Evolutionary conservation across 2,113 vertebrate species (phyloP).

Genomic region (Nothoprocta perdicaria): DNA sequence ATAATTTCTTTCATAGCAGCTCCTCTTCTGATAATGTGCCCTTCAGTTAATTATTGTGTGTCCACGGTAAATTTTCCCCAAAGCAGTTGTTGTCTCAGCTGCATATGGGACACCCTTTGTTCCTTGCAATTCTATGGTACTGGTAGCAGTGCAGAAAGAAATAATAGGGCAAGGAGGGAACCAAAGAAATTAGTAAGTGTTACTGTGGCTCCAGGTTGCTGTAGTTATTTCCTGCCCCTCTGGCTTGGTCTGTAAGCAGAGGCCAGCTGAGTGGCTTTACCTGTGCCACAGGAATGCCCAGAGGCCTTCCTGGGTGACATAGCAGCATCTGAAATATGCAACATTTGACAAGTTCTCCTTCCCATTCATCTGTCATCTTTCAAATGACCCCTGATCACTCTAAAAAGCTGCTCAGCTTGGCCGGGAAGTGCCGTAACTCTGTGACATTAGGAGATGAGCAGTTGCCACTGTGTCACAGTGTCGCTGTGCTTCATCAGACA

Average conservation of each 20-base stretch:
- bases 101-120: background rate
- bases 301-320: too few species aligned
- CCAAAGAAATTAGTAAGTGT: background rate
- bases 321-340: too few species aligned
- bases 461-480: background rate
- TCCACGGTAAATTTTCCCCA: background rate
- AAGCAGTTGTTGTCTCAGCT: slow-evolving; percentile 21
- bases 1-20: background rate
- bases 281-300: too few species aligned
- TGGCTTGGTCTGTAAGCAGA: too few species aligned
- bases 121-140: background rate
- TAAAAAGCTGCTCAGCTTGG: background rate
- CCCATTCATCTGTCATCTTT: background rate
- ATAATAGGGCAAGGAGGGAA: background rate
- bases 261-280: too few species aligned
- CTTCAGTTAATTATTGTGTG: slow-evolving; percentile 4
- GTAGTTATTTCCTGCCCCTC: too few species aligned
- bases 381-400: background rate
- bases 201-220: too few species aligned
- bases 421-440: background rate
- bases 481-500: background rate
- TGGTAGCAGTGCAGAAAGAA: background rate
- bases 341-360: too few species aligned
- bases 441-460: background rate
- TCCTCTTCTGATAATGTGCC: background rate